Evolutionary conservation across 1,140 invertebrate genomes (phyloP).

Genomic region (Habropoda laboriosa): DNA sequence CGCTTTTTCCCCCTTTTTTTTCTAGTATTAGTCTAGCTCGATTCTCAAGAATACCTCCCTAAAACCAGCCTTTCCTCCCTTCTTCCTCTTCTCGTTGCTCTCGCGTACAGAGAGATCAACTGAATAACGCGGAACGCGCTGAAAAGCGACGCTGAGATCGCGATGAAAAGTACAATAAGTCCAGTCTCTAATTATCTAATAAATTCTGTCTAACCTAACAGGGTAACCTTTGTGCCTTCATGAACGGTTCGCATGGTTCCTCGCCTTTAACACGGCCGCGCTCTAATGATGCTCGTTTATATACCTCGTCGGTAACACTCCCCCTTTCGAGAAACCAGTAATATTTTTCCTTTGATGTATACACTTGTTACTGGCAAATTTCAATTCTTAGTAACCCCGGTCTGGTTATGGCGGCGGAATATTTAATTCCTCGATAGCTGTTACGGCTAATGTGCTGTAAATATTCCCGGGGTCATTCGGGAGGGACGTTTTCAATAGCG

Average conservation of each 20-base stretch:
- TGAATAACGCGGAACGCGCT: no score
- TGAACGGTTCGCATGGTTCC: not conserved
- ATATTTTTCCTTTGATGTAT: not conserved
- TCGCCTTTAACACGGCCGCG: not conserved
- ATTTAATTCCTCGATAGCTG: not conserved
- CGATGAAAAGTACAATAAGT: not conserved
- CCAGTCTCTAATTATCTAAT: not conserved
- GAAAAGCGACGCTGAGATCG: not conserved
- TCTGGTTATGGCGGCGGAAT: not conserved
- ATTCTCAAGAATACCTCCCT: not conserved
- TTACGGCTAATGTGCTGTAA: not conserved
- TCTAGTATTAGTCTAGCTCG: conserved; percentile 1
- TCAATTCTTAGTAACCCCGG: not conserved
- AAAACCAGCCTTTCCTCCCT: not conserved
- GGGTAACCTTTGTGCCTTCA: not conserved
- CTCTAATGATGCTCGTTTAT: not conserved
- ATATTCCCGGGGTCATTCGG: no score
- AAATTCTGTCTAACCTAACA: not conserved
- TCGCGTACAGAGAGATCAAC: not conserved
- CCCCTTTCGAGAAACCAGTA: not conserved
- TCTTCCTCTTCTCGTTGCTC: not conserved
- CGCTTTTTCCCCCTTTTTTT: not conserved
- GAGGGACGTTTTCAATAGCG: no score
- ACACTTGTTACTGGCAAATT: not conserved
- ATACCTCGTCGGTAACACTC: no score